Conservation (phyloP, 2,797 vertebrate genomes). For the Tiaroga cobitis region DNA sequence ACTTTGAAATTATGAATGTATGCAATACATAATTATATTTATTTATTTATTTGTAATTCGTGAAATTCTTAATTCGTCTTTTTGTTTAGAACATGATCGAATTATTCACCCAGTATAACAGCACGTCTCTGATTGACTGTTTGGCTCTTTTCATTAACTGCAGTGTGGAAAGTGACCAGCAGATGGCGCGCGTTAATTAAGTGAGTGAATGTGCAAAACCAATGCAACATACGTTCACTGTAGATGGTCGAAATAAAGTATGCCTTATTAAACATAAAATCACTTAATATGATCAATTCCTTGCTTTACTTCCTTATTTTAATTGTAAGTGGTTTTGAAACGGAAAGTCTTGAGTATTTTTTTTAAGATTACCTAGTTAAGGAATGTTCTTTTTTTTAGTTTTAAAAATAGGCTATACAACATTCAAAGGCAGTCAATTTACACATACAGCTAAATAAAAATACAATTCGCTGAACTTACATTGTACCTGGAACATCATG, state of each 20-base stretch:
- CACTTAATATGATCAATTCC: background rate
- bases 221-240: background rate
- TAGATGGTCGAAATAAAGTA: background rate
- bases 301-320: background rate
- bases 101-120: background rate
- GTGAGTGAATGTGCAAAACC: background rate
- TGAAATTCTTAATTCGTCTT: background rate
- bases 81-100: background rate
- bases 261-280: background rate
- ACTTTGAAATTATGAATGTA: background rate
- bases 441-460: background rate
- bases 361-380: background rate
- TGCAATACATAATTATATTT: background rate
- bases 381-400: background rate
- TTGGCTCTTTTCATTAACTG: background rate
- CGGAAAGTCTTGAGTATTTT: no score
- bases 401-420: background rate
- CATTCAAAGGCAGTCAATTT: background rate
- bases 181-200: conserved; percentile 20
- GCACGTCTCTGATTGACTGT: background rate
- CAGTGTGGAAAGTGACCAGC: background rate
- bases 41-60: background rate
- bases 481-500: background rate
- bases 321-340: background rate
- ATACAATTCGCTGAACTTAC: background rate